A percentile compares a stretch with the other conserved stretches of the same genome.
Conservation (phyloP, 2,113 vertebrate genomes). For the Micronycteris hirsuta region DNA sequence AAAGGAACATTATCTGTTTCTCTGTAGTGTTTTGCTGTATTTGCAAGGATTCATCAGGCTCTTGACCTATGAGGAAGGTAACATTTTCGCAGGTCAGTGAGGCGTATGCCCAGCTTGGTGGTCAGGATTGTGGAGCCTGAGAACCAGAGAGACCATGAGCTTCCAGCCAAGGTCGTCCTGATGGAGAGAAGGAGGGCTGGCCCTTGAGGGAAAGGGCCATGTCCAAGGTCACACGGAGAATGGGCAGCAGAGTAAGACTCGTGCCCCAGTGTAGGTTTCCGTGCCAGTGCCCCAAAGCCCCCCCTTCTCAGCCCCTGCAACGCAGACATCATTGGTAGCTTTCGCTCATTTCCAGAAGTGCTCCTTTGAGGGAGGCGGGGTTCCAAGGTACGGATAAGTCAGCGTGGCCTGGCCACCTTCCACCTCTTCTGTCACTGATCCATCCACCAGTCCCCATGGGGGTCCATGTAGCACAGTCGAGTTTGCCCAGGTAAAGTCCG, state of each 20-base stretch:
- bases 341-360: background rate
- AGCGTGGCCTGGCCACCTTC: background rate
- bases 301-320: background rate
- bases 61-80: background rate
- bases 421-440: background rate
- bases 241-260: background rate
- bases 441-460: background rate
- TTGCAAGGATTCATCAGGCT: slow-evolving; percentile 10
- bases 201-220: background rate
- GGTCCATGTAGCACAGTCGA: background rate
- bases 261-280: rapidly evolving
- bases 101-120: too few species aligned
- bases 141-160: background rate
- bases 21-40: background rate
- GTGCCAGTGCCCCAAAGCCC: background rate
- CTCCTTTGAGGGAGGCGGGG: background rate
- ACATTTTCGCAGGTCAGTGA: background rate
- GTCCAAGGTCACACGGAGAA: background rate
- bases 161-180: background rate
- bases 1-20: background rate
- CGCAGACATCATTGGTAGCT: background rate
- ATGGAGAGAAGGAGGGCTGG: background rate
- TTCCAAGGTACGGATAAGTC: background rate
- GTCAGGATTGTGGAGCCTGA: background rate
- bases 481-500: background rate